phyloP scores from a whole-genome alignment of 1,140 invertebrate species.

The Heliconius nattereri region DNA sequence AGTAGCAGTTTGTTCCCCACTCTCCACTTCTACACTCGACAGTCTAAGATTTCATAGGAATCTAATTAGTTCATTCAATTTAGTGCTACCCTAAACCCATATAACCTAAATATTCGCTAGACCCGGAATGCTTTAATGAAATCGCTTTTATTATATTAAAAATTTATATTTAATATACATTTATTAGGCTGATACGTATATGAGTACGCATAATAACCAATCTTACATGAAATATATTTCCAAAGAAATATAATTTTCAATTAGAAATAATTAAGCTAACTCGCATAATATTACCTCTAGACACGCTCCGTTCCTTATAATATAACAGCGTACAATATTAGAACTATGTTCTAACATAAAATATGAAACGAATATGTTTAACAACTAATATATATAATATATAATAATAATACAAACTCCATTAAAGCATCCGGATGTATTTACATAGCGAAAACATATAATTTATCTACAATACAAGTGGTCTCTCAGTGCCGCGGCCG shows the following conservation, averaged over 20 bases:
- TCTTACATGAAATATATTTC: slow-evolving; percentile 7
- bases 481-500: slow-evolving; percentile 57
- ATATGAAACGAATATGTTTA: neutral
- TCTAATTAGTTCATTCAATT: slow-evolving; percentile 41
- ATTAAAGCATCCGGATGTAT: slow-evolving; percentile 32
- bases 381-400: slow-evolving; percentile 2
- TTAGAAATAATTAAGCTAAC: neutral
- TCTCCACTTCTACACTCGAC: neutral
- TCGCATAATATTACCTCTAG: neutral
- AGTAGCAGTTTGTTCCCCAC: neutral
- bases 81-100: slow-evolving; percentile 42
- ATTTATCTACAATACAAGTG: slow-evolving; percentile 51
- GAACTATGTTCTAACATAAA: slow-evolving; percentile 14
- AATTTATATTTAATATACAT: slow-evolving; percentile 18
- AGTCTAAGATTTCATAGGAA: slow-evolving; percentile 32
- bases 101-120: slow-evolving; percentile 37
- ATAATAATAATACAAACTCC: slow-evolving; percentile 14
- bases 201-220: neutral
- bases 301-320: neutral
- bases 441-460: slow-evolving; percentile 52
- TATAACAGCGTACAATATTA: neutral
- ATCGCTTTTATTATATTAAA: slow-evolving; percentile 19
- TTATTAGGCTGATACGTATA: slow-evolving; percentile 14
- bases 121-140: slow-evolving; percentile 35
- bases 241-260: neutral